Evolutionary conservation across 2,113 vertebrate genomes (phyloP).

Genomic region (Trochalopteron elliotii): DNA sequence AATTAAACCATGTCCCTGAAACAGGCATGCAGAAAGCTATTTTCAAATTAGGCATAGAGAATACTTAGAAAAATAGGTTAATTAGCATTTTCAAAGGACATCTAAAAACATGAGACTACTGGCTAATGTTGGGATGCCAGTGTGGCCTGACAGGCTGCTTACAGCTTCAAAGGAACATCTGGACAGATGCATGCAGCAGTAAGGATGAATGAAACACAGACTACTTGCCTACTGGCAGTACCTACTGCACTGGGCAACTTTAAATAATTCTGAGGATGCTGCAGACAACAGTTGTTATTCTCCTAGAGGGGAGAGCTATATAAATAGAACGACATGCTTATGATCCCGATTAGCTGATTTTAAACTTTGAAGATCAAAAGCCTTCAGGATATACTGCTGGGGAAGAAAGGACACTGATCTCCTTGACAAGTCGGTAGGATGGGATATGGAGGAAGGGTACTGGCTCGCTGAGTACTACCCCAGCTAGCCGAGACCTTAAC

Average conservation of each 20-base stretch:
- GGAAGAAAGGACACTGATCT: neutral
- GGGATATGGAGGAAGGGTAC: neutral
- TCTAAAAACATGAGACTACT: neutral
- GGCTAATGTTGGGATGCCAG: neutral
- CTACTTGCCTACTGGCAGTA: neutral
- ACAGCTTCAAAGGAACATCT: neutral
- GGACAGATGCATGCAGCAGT: neutral
- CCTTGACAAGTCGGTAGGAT: neutral
- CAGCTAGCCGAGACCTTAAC: neutral
- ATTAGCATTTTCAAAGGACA: neutral
- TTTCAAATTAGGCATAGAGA: neutral
- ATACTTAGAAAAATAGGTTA: neutral
- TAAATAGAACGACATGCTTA: neutral
- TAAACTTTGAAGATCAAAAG: neutral
- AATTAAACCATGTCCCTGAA: neutral
- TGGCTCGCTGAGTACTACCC: neutral
- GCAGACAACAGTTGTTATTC: neutral
- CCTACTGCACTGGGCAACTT: neutral
- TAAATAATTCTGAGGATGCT: neutral
- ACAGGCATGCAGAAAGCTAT: neutral
- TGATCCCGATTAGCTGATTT: neutral
- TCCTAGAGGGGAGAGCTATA: neutral
- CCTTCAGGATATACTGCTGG: neutral
- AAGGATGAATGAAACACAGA: neutral
- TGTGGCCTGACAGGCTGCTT: neutral